Evolutionary conservation across 2,113 vertebrate genomes (phyloP).

Genomic region (Nymphicus hollandicus): DNA sequence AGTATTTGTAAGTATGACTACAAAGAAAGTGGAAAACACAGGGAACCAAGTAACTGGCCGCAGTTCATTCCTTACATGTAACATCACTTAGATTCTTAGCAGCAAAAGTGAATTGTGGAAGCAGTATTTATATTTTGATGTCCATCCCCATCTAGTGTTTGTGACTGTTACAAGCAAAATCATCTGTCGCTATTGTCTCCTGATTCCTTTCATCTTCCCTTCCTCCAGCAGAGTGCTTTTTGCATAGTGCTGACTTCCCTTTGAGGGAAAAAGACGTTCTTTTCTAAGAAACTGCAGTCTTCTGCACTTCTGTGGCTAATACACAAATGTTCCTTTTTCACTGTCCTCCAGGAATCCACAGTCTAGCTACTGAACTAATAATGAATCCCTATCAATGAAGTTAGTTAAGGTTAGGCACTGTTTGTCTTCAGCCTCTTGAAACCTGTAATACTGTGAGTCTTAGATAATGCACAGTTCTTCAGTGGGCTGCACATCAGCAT

Average conservation of each 20-base stretch:
- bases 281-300: neutral
- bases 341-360: neutral
- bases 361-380: neutral
- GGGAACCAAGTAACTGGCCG: neutral
- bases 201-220: neutral
- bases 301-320: neutral
- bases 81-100: neutral
- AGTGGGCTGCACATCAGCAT: neutral
- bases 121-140: neutral
- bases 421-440: neutral
- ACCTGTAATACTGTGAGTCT: neutral
- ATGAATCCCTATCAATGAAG: neutral
- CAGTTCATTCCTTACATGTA: neutral
- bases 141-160: slow-evolving; percentile 19
- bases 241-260: neutral
- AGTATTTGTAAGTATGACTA: neutral
- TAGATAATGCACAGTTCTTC: neutral
- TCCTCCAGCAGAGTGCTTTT: neutral
- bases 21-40: neutral
- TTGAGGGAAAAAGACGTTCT: neutral
- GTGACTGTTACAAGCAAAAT: neutral
- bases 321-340: neutral
- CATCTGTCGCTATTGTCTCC: neutral
- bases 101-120: neutral
- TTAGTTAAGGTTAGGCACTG: neutral